Percentiles rank a stretch among this genome's conserved stretches.
These are phyloP conservation scores for Antedon mediterranea DNA, from an alignment of 53 echinoderm and acorn worm species.

Conservation along the genomic window DNA sequence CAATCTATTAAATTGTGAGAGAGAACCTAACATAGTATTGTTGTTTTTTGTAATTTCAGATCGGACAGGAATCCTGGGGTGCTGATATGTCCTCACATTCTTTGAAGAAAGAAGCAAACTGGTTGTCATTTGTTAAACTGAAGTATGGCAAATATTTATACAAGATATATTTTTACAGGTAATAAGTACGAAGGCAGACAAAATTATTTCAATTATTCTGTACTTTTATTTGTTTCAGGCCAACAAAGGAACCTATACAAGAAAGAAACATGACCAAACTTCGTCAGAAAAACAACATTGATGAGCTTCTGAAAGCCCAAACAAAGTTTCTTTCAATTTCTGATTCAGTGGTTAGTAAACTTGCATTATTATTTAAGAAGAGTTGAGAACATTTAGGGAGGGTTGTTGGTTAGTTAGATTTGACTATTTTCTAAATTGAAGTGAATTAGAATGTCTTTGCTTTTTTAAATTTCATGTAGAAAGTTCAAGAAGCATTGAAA, in stretches of 20 bases:
- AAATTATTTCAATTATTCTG: too few species aligned
- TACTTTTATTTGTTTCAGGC: conserved; percentile 20
- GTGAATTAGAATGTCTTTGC: neutral
- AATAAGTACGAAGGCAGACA: too few species aligned
- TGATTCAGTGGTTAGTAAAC: conserved; percentile 47
- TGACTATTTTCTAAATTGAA: neutral
- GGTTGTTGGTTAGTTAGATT: too few species aligned
- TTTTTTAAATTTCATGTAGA: conserved; percentile 26
- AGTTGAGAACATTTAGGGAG: too few species aligned
- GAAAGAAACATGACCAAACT: conserved; percentile 89
- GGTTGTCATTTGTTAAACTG: conserved; percentile 76
- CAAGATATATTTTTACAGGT: too few species aligned
- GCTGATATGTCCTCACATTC: conserved; percentile 80
- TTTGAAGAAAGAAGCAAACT: conserved; percentile 80
- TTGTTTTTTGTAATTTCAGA: conserved; percentile 34
- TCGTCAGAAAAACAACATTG: conserved; percentile 61
- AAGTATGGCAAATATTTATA: conserved; percentile 46
- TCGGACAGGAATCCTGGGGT: conserved; percentile 94
- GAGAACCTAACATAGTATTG: too few species aligned
- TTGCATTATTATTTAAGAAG: too few species aligned
- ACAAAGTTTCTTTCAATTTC: conserved; percentile 62
- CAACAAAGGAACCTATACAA: conserved; percentile 75
- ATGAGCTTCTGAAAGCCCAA: conserved; percentile 88
- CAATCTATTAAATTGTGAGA: too few species aligned
- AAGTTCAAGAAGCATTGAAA: conserved; percentile 73